These are phyloP conservation scores for Ursus arctos DNA, from an alignment of 2,113 vertebrate genomes.

Conservation along the genomic window DNA sequence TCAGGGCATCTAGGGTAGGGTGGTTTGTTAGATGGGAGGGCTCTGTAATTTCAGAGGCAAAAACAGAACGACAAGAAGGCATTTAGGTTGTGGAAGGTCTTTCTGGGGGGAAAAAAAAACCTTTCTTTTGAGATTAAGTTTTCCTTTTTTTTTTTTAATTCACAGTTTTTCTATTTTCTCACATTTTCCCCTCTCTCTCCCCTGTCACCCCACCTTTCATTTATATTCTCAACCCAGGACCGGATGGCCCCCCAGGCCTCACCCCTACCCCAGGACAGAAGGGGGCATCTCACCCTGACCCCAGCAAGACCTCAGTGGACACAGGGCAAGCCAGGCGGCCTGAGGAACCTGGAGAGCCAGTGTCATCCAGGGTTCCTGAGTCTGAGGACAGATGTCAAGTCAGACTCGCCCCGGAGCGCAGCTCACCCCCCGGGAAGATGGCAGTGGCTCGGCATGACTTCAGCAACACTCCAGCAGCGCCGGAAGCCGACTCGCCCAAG, in stretches of 20 bases:
- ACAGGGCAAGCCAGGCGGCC: background rate
- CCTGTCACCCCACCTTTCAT: background rate
- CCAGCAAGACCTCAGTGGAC: conserved; percentile 34
- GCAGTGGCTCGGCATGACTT: rapidly evolving
- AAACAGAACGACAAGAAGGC: background rate
- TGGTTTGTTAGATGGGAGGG: background rate
- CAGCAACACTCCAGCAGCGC: background rate
- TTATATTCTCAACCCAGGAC: conserved; percentile 85
- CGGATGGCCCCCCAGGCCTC: conserved; percentile 87
- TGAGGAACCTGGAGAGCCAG: background rate
- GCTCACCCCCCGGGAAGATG: background rate
- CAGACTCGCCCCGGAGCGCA: rapidly evolving
- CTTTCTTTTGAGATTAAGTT: background rate
- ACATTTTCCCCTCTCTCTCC: background rate
- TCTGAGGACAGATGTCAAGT: background rate
- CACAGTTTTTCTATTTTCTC: background rate
- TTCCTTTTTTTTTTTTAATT: conserved; percentile 36
- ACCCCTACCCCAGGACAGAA: conserved; percentile 85
- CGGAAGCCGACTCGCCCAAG: background rate
- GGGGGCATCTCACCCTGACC: conserved; percentile 67
- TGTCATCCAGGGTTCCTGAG: background rate
- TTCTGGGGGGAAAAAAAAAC: background rate
- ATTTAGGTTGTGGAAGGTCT: background rate
- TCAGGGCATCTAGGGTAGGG: background rate
- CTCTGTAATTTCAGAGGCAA: conserved; percentile 4